These are phyloP conservation scores for Saturnia pavonia DNA, from an alignment of 2,888 invertebrate genomes.

Conservation along the genomic window DNA sequence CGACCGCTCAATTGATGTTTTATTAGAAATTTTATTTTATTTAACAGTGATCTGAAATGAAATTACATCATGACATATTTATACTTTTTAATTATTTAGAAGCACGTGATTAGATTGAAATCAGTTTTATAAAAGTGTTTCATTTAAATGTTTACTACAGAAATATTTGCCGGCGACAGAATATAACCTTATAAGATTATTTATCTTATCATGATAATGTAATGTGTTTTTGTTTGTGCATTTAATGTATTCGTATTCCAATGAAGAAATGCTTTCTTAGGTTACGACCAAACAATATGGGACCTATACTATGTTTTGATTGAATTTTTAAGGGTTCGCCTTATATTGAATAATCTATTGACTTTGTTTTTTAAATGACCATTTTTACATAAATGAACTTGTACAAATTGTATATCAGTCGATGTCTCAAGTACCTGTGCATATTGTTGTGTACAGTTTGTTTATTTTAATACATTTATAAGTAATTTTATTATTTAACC, in stretches of 20 bases:
- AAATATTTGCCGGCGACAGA: neutral
- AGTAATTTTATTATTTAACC: conserved; percentile 18
- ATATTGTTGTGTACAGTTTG: conserved; percentile 22
- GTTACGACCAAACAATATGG: no score
- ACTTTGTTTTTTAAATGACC: neutral
- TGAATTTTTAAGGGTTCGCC: no score
- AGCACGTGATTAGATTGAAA: no score
- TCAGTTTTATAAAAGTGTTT: neutral
- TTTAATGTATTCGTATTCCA: no score
- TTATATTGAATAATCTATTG: no score
- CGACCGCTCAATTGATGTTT: neutral
- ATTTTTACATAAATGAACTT: neutral
- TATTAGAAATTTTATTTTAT: neutral
- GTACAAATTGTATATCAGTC: neutral
- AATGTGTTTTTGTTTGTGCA: no score
- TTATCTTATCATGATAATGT: no score
- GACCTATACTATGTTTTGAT: no score
- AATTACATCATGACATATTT: conserved; percentile 15
- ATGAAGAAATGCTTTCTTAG: no score
- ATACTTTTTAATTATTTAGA: neutral
- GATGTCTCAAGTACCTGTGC: conserved; percentile 18
- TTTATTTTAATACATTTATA: conserved; percentile 17
- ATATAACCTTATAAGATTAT: no score
- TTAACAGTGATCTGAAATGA: neutral
- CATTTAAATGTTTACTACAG: neutral